Evolutionary conservation across 2,888 invertebrate genomes (phyloP), one percentile per base, ranked within the genome.

Genomic region (Tenthredo notha): DNA sequence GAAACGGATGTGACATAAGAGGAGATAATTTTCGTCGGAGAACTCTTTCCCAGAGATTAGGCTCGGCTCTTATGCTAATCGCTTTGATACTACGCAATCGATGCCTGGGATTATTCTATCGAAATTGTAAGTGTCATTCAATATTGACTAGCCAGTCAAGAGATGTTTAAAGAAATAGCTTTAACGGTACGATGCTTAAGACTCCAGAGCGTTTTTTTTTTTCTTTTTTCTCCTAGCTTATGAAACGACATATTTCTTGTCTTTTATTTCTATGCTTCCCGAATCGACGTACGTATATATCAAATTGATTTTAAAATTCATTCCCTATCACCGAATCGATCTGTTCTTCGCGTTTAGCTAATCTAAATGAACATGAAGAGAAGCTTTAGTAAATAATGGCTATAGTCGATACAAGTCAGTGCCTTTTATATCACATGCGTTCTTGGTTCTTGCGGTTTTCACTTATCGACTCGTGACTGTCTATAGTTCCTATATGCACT

Each of bases 51-150:
- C 58, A 80, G 40, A 80, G 80, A 40, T 33, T 37, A 37, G 12
- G 12, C 40, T 80, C 80, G 58, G n/a, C 7, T 61, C n/a, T n/a
- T 7, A 80, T 80, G 80, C 80, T 40, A 80, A 80, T 80, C 21
- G 61, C 21, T 40, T 58, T 37, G 2, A 37, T 58, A 40, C 80
- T n/a, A 58, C 58, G 54, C 21, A 40, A 61, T 54, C 40, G 61
- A 40, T 40, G 61, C 43, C 40, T 80, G n/a, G 37, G 21, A 80
- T 80, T 58, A 21, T 25, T 78, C n/a, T 40, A 40, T 37, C 80
- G 25, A 37, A 61, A 5, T 43, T 43, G 74, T 80, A 40, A 37
- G 9, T 77, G 50, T 37, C 15, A 50, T 29, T 77, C 9, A 54
- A 29, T 77, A 9, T 54, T 12, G 54, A 77, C 33, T 5, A 50